phyloP scores from a whole-genome alignment of 2,113 vertebrate genomes.

The Notothenia coriiceps region DNA sequence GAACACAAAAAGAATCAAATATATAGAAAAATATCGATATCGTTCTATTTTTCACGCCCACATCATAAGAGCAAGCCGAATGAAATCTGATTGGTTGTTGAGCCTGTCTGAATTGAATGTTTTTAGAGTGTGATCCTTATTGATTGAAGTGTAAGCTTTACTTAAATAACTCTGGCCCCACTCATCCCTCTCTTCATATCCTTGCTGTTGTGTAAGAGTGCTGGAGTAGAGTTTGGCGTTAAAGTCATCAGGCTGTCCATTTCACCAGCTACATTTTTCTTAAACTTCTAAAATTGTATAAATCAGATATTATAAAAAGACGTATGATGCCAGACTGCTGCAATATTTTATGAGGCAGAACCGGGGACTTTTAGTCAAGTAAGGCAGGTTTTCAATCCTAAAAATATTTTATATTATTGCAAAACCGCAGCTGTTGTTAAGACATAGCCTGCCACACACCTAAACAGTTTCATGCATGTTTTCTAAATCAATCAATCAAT shows the following conservation, averaged over 20 bases:
- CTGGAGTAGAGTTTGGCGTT: neutral
- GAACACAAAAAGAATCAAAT: neutral
- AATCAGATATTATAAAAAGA: too few relatives aligned
- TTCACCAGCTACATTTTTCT: neutral
- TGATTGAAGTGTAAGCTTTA: slow-evolving; percentile 36
- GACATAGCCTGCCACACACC: neutral
- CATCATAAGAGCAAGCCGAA: neutral
- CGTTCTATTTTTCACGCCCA: neutral
- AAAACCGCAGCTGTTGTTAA: neutral
- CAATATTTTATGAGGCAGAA: neutral
- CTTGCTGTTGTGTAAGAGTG: neutral
- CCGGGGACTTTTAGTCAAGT: neutral
- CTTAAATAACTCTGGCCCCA: neutral
- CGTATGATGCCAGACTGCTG: neutral
- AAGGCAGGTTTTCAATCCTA: slow-evolving; percentile 7
- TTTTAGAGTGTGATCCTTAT: slow-evolving; percentile 32
- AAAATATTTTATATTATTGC: neutral
- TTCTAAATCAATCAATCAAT: slow-evolving; percentile 25
- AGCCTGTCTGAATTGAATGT: neutral
- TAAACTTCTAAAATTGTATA: too few relatives aligned
- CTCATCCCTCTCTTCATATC: neutral
- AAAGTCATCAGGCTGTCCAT: neutral
- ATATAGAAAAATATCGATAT: too few relatives aligned
- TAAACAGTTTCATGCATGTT: neutral
- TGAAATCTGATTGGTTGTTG: neutral